phyloP scores from a whole-genome alignment of 2,797 vertebrate genomes.

The Hafferia zeledoni region DNA sequence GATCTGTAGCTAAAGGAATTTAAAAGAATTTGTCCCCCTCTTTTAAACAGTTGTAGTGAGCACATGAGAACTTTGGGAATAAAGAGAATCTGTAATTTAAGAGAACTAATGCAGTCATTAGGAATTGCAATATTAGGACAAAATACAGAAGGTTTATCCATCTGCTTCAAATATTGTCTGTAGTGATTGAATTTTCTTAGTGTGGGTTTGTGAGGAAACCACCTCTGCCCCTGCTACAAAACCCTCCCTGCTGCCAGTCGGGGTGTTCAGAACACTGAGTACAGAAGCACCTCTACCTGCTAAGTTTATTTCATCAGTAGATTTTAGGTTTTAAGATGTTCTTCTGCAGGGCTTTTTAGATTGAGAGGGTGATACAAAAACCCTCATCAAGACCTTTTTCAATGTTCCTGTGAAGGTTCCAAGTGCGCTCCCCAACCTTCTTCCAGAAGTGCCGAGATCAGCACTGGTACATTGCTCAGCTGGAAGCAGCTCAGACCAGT shows the following conservation, averaged over 20 bases:
- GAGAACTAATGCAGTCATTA: not conserved
- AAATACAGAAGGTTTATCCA: not conserved
- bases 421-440: constrained; percentile 96
- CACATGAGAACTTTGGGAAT: not conserved
- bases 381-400: not conserved
- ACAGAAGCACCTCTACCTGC: not conserved
- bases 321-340: not conserved
- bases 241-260: not conserved
- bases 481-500: constrained; percentile 93
- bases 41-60: not conserved
- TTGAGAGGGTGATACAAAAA: not conserved
- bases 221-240: not conserved
- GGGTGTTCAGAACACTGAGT: not conserved
- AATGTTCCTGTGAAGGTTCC: constrained; percentile 82
- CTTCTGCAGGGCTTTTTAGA: not conserved
- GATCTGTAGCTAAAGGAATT: not conserved
- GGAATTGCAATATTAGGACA: not conserved
- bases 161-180: not conserved
- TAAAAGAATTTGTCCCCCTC: not conserved
- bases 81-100: not conserved
- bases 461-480: constrained; percentile 97
- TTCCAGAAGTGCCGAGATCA: constrained; percentile 99
- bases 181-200: not conserved
- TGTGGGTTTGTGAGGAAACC: not conserved
- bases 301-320: not conserved